These are phyloP conservation scores for Chondrosia reniformis DNA, from an alignment of 37 sponge, comb jelly and placozoan genomes.

Conservation along the genomic window DNA sequence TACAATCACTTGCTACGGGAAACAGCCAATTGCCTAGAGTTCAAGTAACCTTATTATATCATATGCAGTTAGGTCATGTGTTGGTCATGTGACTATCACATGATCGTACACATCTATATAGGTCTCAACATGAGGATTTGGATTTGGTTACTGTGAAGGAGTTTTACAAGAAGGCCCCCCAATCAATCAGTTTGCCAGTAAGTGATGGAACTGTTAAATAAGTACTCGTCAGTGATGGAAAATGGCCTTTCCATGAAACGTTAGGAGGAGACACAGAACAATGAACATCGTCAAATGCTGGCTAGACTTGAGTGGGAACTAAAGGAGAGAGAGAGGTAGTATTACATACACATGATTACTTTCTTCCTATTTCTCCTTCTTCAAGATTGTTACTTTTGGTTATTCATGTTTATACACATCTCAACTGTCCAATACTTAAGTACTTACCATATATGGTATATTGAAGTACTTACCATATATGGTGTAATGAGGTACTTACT, in stretches of 20 bases:
- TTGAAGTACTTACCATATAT: not conserved
- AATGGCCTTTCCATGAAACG: too few relatives aligned
- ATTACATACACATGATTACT: too few relatives aligned
- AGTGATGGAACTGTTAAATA: conserved; percentile 3
- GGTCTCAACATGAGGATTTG: conserved; percentile 80
- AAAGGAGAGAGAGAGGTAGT: conserved; percentile 72
- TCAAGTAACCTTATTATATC: conserved; percentile 41
- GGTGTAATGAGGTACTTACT: not conserved
- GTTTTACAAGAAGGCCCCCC: conserved; percentile 49
- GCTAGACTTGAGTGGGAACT: conserved; percentile 80
- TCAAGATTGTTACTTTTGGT: too few relatives aligned
- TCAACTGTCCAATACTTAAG: too few relatives aligned
- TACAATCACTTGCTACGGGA: conserved; percentile 65
- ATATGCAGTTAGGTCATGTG: not conserved
- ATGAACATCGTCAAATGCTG: conserved; percentile 76
- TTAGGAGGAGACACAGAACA: conserved; percentile 44
- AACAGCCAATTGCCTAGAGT: conserved; percentile 76
- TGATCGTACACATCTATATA: not conserved
- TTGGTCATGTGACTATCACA: not conserved
- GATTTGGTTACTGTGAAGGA: conserved; percentile 71
- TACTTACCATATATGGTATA: not conserved
- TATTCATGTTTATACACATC: too few relatives aligned
- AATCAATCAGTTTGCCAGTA: conserved; percentile 46
- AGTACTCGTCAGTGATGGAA: not conserved
- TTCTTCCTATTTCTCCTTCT: too few relatives aligned